These are phyloP conservation scores for Eriosoma lanigerum DNA, from an alignment of 1,140 invertebrate species.

Conservation along the genomic window DNA sequence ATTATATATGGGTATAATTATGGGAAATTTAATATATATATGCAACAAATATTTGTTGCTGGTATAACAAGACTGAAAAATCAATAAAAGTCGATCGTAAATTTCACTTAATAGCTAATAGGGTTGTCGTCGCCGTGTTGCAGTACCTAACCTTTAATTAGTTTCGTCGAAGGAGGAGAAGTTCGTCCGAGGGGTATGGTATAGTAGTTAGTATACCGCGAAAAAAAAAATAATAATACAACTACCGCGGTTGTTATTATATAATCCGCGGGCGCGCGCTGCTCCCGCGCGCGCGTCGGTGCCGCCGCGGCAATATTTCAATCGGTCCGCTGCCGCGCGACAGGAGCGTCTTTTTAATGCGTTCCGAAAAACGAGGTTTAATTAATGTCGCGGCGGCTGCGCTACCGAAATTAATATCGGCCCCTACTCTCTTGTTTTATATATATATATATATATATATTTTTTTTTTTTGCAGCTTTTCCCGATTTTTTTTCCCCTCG, in stretches of 20 bases:
- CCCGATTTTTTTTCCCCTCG: slow-evolving; percentile 25
- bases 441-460: neutral
- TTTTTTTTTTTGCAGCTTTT: neutral
- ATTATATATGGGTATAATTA: too few relatives aligned
- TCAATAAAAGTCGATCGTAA: slow-evolving; percentile 44
- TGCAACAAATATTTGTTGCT: neutral
- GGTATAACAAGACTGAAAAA: neutral
- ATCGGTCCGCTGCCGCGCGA: slow-evolving; percentile 42
- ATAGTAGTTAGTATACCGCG: too few relatives aligned
- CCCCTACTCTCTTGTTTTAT: slow-evolving; percentile 35
- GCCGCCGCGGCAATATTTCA: slow-evolving; percentile 47
- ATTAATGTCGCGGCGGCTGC: slow-evolving; percentile 50
- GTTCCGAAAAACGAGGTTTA: slow-evolving; percentile 51
- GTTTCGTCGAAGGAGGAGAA: neutral
- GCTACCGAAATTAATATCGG: slow-evolving; percentile 46
- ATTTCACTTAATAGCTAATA: slow-evolving; percentile 42
- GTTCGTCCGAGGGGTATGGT: neutral
- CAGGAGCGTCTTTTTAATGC: slow-evolving; percentile 51
- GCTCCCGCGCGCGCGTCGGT: neutral
- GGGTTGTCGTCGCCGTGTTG: slow-evolving; percentile 30
- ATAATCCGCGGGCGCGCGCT: slow-evolving; percentile 42
- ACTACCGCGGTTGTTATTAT: slow-evolving; percentile 45
- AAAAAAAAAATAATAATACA: slow-evolving; percentile 20
- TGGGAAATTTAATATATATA: too few relatives aligned
- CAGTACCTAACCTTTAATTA: slow-evolving; percentile 35